Base-by-base conservation (phyloP, 30 jellyfish, hydroid and myxozoan genomes). In the Aurelia sp. region DNA sequence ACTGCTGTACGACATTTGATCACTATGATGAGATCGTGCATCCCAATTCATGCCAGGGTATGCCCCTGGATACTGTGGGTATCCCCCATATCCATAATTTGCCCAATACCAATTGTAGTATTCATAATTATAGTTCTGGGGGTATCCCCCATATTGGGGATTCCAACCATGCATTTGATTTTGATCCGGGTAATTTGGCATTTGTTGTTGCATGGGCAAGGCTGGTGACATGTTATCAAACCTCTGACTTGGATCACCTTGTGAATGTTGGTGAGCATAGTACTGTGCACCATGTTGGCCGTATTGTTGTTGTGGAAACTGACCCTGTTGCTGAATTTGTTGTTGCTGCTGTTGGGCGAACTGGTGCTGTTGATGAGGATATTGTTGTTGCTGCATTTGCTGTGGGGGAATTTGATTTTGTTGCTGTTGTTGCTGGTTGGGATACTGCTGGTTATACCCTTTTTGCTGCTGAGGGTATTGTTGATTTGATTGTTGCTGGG, bases 41-140 rank as follows among this genome's bases (percentile, higher is more conserved):
- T 89, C 97, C 97, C 97, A 89, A 40, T 50, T 35, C 66, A n/a
- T 71, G 72, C 59, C 65, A 27, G 58, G 60, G 59, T 59, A 60
- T 15, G 50, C 72, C 60, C 68, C 71, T 11, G 69, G 79, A 20
- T 77, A 63, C 71, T 52, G 78, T 5, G 76, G 74, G 66, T 72
- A 84, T 13, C 89, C 86, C 7, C 77, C 78, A 76, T 86, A 86
- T 9, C 89, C 92, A 71, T 65, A 68, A 15, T 82, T 70, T n/a
- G 92, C 85, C 92, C 61, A 47, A 47, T 82, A 82, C 92, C 92
- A 82, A 40, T 82, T 74, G 65, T 86, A 86, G 77, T 86, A 86
- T 31, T 86, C 87, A 22, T 66, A 63, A 52, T 84, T 86, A 71
- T 86, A 86, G 52, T 86, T 60, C 33, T 75, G 96, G 72, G 53